Evolutionary conservation across 2,113 vertebrate species (phyloP).

Genomic region (Lutjanus erythropterus): DNA sequence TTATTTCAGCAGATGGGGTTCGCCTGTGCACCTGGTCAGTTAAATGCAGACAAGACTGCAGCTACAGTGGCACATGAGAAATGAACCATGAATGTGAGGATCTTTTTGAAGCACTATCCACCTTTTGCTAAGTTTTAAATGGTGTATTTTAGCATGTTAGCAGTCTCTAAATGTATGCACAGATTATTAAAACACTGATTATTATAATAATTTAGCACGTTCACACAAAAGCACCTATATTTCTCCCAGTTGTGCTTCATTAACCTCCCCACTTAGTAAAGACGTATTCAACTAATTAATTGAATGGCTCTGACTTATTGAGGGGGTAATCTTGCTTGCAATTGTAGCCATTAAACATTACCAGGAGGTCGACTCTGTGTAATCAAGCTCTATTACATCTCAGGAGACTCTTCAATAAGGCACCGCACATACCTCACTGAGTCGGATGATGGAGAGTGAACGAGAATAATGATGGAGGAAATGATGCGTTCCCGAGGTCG

Average conservation of each 20-base stretch:
- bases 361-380: constrained; percentile 33
- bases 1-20: constrained; percentile 43
- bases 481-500: neutral
- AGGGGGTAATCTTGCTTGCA: constrained; percentile 56
- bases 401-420: constrained; percentile 37
- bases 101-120: constrained; percentile 2
- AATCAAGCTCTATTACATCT: constrained; percentile 52
- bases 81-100: neutral
- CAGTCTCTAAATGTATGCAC: too few relatives aligned
- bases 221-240: neutral
- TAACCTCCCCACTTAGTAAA: constrained; percentile 4
- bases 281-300: constrained; percentile 46
- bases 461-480: neutral
- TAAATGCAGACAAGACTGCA: constrained; percentile 18
- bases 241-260: constrained; percentile 30
- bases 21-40: constrained; percentile 25
- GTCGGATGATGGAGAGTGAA: constrained; percentile 3
- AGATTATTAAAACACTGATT: constrained; percentile 9
- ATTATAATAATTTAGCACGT: constrained; percentile 1
- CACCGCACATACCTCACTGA: neutral
- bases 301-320: constrained; percentile 35
- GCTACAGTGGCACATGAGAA: constrained; percentile 7
- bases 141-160: too few relatives aligned
- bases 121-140: neutral
- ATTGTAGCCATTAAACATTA: constrained; percentile 48